These are phyloP conservation scores for rabbit (Oryctolagus cuniculus) DNA, from an alignment of 2,113 vertebrate species.

Conservation along the genomic window DNA sequence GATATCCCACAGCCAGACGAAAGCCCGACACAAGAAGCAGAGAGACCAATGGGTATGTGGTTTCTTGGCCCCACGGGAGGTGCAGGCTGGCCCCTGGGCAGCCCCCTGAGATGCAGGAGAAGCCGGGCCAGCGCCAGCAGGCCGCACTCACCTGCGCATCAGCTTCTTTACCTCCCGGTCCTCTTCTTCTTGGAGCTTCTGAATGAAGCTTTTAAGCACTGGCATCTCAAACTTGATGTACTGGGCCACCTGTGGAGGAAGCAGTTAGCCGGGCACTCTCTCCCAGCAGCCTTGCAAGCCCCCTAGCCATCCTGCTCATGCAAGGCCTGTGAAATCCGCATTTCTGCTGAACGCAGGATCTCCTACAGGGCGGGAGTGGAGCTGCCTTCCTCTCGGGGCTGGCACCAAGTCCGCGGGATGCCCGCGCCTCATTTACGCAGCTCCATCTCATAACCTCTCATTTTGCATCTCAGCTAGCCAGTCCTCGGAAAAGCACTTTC, in stretches of 20 bases:
- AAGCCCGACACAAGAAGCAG: neutral
- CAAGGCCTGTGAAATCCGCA: neutral
- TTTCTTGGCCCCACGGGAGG: neutral
- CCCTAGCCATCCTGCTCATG: neutral
- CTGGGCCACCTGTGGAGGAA: conserved; percentile 93
- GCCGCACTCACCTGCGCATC: conserved; percentile 90
- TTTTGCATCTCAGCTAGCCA: neutral
- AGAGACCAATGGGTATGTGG: neutral
- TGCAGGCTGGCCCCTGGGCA: too few relatives aligned
- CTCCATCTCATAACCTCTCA: neutral
- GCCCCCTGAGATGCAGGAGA: neutral
- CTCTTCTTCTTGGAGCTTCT: conserved; percentile 97
- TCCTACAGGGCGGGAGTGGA: neutral
- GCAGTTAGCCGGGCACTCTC: neutral
- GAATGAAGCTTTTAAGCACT: conserved; percentile 97
- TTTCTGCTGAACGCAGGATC: neutral
- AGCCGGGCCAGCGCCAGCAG: neutral
- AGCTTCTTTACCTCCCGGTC: conserved; percentile 97
- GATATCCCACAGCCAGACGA: neutral
- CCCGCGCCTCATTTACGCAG: neutral
- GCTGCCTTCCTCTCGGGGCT: neutral
- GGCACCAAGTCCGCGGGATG: rapidly evolving
- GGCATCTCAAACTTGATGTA: conserved; percentile 99
- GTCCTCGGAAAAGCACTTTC: neutral
- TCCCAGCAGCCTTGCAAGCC: neutral